phyloP scores from a whole-genome alignment of 2,113 vertebrate species.

The Zapus hudsonius region DNA sequence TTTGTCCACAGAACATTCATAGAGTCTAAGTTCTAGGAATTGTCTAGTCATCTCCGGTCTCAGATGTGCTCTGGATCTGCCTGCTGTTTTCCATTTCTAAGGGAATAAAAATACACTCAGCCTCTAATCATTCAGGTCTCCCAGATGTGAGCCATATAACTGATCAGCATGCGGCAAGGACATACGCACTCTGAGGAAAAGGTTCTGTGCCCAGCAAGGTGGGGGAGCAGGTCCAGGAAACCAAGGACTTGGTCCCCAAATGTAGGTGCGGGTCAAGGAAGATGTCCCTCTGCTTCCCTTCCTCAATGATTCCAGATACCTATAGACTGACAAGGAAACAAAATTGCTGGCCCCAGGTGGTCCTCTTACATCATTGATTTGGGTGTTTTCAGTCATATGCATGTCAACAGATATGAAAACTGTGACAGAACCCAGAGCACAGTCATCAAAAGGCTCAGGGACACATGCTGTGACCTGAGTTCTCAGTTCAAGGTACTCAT shows the following conservation, averaged over 20 bases:
- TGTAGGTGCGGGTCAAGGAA: too few relatives aligned
- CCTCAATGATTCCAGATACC: neutral
- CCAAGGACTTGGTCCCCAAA: neutral
- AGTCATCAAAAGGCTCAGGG: neutral
- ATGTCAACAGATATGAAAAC: neutral
- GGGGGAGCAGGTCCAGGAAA: neutral
- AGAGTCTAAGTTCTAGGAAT: neutral
- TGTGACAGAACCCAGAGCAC: neutral
- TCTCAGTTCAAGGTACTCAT: neutral
- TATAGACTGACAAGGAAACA: neutral
- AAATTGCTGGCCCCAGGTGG: neutral
- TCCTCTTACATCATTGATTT: neutral
- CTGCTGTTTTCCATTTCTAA: slow-evolving; percentile 11
- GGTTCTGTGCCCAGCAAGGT: neutral
- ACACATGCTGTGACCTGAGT: neutral
- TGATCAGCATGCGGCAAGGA: neutral
- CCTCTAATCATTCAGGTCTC: neutral
- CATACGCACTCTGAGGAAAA: fast-evolving
- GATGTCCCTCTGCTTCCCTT: neutral
- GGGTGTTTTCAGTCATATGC: neutral
- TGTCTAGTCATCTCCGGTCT: neutral
- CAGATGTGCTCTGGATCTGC: neutral
- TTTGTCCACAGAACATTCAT: neutral
- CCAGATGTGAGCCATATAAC: neutral
- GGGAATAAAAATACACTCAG: neutral